Evolutionary conservation across 2,797 vertebrate genomes (phyloP), one percentile per base, ranked within the genome.

Genomic region (Botia kubotai): DNA sequence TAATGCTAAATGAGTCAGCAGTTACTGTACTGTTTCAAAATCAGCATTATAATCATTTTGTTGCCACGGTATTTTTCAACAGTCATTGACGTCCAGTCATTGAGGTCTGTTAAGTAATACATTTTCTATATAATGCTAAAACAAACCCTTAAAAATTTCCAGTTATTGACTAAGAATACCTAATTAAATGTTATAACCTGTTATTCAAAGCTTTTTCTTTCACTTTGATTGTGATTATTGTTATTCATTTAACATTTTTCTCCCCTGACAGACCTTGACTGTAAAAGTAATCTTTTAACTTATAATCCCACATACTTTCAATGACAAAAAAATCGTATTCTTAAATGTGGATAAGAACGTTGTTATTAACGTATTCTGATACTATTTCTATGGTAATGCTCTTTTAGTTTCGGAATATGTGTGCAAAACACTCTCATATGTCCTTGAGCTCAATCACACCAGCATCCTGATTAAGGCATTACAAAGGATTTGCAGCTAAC

Each of bases 401-500:
- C 1, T 6, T 43, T 73, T 43, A 55, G 23, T 50, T 77, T 74
- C 62, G 46, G 46, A 83, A 85, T 68, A 86, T 53, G 48, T 84
- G 86, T 66, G 74, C 68, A 71, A 52, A 70, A 77, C 63, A 65
- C 43, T 82, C 82, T 80, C 75, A 78, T 57, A 43, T 84, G 66
- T 80, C 84, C 48, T 55, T 69, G 53, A 23, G 11, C 68, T 60
- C 43, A 36, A 58, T 60, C 55, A 29, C 65, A 66, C 48, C 57
- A 58, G 62, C 70, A 78, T 77, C 72, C 75, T 67, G 69, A 85
- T 79, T 85, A 71, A 72, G 69, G 75, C 43, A 70, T 43, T 50
- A 84, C 70, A 85, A 86, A 83, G 63, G 86, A 48, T 78, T 75
- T 77, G 65, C 68, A 80, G 75, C 53, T 72, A 60, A 75, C 43